Evolutionary conservation across 2,888 invertebrate genomes (phyloP), one percentile per base, ranked within the genome.

Genomic region (Lycophotia porphyrea): DNA sequence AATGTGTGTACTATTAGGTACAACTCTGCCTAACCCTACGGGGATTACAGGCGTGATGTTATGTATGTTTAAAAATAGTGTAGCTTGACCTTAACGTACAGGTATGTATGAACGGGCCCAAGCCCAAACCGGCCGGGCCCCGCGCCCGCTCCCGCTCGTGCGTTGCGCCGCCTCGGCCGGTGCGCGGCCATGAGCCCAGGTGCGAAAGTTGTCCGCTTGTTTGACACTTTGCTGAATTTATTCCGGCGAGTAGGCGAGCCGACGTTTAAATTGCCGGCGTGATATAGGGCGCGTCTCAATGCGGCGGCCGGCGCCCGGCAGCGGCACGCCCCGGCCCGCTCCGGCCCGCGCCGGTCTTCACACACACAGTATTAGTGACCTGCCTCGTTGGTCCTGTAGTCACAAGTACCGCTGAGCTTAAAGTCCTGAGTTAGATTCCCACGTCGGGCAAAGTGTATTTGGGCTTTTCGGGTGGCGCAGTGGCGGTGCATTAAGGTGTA

Each of bases 151-250:
- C 13, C 21, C 68, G 69, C 67, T 58, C 39, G 9, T 79, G 13
- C 0, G 68, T 82, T 71, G 80, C 34, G 11, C 82, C 84, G 9
- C 24, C 2, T 4, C 18, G 42, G 27, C 75, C 67, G 70, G 78
- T 47, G 88, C 67, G 77, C 80, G 82, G 82, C 86, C 78, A 78
- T 71, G 86, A 81, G 88, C 88, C 89, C 93, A 94, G 94, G 94
- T 94, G 94, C 90, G 89, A 88, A 90, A 93, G 92, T 94, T 93
- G 90, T 81, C 89, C 91, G 88, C 87, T 93, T 93, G 92, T 94
- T 94, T 93, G 94, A 93, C 94, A 94, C 93, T 94, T 94, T 91
- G 92, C 87, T 89, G 89, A 93, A 93, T 93, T 93, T 93, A 93
- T 93, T 92, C 92, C 87, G 87, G 80, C 86, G 84, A 84, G 88